Percentiles rank a stretch among this genome's conserved stretches.
Evolutionary conservation across 1,140 invertebrate species (phyloP).

Genomic region (Aphelinus certus): DNA sequence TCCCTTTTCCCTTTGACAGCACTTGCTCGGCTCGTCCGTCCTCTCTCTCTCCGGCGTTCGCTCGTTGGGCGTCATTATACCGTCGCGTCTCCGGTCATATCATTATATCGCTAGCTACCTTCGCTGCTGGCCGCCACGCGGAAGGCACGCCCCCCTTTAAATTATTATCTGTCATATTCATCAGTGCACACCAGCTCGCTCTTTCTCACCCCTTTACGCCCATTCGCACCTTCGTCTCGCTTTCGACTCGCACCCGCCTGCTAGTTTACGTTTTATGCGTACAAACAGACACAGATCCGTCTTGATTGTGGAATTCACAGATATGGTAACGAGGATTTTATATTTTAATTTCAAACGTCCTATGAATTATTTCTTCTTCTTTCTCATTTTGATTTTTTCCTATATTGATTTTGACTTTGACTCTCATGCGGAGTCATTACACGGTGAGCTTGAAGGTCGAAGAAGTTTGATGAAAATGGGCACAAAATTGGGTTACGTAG

Average conservation of each 20-base stretch:
- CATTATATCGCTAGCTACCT: constrained; percentile 22
- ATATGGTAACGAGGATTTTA: no score
- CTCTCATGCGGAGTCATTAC: no score
- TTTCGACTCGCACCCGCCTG: neutral
- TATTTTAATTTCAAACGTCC: no score
- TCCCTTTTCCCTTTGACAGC: constrained; percentile 48
- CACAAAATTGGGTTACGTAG: no score
- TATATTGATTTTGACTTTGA: no score
- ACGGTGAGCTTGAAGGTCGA: no score
- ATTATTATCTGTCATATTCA: constrained; percentile 57
- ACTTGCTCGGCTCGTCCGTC: constrained; percentile 42
- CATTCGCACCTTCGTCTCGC: constrained; percentile 21
- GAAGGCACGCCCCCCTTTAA: constrained; percentile 29
- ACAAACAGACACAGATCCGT: no score
- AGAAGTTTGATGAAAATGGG: no score
- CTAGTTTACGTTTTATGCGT: no score
- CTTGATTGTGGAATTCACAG: no score
- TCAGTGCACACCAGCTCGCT: constrained; percentile 41
- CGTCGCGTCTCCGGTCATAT: constrained; percentile 14
- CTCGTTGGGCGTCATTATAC: neutral
- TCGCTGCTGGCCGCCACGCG: neutral
- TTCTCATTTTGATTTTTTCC: no score
- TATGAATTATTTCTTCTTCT: no score
- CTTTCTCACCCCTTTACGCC: neutral
- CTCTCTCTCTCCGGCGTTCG: neutral